Percentiles rank a stretch among this genome's conserved stretches.
Conservation (phyloP, 1,140 invertebrate genomes). For the Microplitis demolitor region DNA sequence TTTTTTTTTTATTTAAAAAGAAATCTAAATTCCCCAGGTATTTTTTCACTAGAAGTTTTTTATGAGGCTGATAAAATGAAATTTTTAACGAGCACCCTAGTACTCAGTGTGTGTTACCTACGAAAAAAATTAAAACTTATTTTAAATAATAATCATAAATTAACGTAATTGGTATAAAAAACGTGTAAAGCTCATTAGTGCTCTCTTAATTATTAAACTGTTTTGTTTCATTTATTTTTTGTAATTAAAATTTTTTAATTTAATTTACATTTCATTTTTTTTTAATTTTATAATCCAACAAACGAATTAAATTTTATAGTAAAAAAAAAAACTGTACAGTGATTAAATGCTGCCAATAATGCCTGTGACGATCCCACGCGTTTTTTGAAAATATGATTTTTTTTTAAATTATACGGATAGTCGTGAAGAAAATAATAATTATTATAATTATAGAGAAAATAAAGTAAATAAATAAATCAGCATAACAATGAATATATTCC, state of each 20-base stretch:
- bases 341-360: slow-evolving; percentile 53
- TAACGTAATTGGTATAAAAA: slow-evolving; percentile 11
- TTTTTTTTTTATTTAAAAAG: no score
- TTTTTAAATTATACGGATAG: background rate
- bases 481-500: slow-evolving; percentile 16
- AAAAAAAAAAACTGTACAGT: background rate
- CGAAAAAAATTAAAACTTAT: background rate
- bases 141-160: slow-evolving; percentile 21
- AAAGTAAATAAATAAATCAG: slow-evolving; percentile 17
- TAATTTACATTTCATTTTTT: slow-evolving; percentile 24
- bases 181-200: slow-evolving; percentile 32
- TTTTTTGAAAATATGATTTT: slow-evolving; percentile 32
- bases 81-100: no score
- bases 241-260: no score
- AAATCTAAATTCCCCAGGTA: no score
- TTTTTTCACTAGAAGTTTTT: no score
- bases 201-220: slow-evolving; percentile 35
- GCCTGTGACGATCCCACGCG: slow-evolving; percentile 53
- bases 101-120: background rate
- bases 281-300: slow-evolving; percentile 13
- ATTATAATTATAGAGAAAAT: slow-evolving; percentile 7
- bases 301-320: slow-evolving; percentile 13
- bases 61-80: no score
- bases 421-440: slow-evolving; percentile 21
- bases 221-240: no score